These are phyloP conservation scores for Aricia artaxerxes DNA, from an alignment of 2,888 invertebrate genomes.

Conservation along the genomic window DNA sequence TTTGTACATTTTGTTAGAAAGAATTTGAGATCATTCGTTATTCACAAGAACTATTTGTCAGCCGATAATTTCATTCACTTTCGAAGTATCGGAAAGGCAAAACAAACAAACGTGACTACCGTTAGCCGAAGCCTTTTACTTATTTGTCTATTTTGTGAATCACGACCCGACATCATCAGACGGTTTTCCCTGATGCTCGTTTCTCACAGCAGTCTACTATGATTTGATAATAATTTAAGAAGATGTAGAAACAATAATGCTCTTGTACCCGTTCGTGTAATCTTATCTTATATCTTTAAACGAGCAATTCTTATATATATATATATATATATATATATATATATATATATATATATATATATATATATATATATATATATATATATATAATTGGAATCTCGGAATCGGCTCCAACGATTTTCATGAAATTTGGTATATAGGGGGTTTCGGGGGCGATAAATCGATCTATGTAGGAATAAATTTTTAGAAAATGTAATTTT, in stretches of 20 bases:
- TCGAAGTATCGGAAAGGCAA: conserved; percentile 39
- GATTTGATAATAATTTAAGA: background rate
- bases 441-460: too few relatives aligned
- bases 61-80: conserved; percentile 30
- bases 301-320: too few relatives aligned
- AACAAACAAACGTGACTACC: conserved; percentile 39
- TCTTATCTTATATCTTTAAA: background rate
- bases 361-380: too few relatives aligned
- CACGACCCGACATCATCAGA: conserved; percentile 30
- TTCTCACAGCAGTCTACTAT: conserved; percentile 10
- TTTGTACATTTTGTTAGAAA: background rate
- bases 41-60: conserved; percentile 28
- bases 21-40: background rate
- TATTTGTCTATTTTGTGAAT: conserved; percentile 34
- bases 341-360: too few relatives aligned
- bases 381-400: too few relatives aligned
- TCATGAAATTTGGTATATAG: too few relatives aligned
- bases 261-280: background rate
- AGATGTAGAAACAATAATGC: background rate
- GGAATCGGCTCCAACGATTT: too few relatives aligned
- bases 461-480: too few relatives aligned
- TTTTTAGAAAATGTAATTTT: too few relatives aligned
- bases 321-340: too few relatives aligned
- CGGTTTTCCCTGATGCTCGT: conserved; percentile 27
- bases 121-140: conserved; percentile 36